A percentile compares a stretch with the other conserved stretches of the same genome.
These are phyloP conservation scores for Calyptommatus sinebrachiatus DNA, from an alignment of 2,113 vertebrate species.

Conservation along the genomic window DNA sequence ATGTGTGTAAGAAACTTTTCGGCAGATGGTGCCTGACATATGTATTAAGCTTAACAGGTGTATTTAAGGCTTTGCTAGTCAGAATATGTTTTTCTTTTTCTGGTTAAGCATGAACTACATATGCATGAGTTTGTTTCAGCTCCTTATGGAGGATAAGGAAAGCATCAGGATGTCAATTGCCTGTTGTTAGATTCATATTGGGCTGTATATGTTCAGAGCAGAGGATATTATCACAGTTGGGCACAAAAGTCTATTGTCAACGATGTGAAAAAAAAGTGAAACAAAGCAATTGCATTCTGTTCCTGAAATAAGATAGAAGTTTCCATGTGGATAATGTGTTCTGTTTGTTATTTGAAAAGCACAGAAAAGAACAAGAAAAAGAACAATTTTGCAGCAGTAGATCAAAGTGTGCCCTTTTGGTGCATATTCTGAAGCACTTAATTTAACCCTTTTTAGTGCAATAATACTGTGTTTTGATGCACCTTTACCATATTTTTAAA, in stretches of 20 bases:
- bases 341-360: conserved; percentile 25
- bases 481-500: too few species aligned
- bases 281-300: conserved; percentile 50
- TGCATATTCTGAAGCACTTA: conserved; percentile 20
- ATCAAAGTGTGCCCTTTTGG: conserved; percentile 4
- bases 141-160: conserved; percentile 48
- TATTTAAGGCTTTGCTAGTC: conserved; percentile 21
- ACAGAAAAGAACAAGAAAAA: not conserved
- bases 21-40: conserved; percentile 46
- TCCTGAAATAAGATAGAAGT: conserved; percentile 29
- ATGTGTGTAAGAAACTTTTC: not conserved
- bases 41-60: conserved; percentile 34
- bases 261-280: conserved; percentile 44
- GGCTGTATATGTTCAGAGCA: conserved; percentile 36
- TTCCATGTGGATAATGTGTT: conserved; percentile 43
- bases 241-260: conserved; percentile 49
- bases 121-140: conserved; percentile 37
- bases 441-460: conserved; percentile 33
- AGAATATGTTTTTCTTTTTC: conserved; percentile 35
- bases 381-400: not conserved
- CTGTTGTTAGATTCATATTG: conserved; percentile 52
- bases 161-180: conserved; percentile 40
- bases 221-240: conserved; percentile 60
- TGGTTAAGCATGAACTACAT: conserved; percentile 20
- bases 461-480: not conserved